Evolutionary conservation across 2,113 vertebrate genomes (phyloP), one percentile per base, ranked within the genome.

Genomic region (Mesoclemmys tuberculata): DNA sequence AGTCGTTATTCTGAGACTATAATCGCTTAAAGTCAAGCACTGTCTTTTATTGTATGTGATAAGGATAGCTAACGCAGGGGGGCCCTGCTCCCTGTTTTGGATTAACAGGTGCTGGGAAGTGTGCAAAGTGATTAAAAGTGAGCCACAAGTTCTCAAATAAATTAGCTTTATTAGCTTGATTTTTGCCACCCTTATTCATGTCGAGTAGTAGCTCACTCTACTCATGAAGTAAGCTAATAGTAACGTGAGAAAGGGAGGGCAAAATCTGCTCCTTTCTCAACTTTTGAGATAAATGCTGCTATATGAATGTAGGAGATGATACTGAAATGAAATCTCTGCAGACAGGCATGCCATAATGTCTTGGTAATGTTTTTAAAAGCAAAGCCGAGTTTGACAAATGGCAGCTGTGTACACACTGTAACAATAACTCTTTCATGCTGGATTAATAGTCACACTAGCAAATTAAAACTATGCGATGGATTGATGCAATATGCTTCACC

Each of bases 321-420:
- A 2, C 4, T 38, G 12, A 3, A 7, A 18, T 46, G 90, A 44
- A 80, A 16, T 4, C 80, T 58, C 79, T 61, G 64, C 46, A 27
- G 16, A 52, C 19, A 1, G 44, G 26, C 19, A 0, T 10, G 1
- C 24, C 1, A 58, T 6, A 1, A 6, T 1, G 1, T 91, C 68
- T 90, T 1, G 35, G 52, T 10, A 1, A 4, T 2, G 5, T 74
- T 61, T 54, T 88, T 48, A 55, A 3, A 1, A 51, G 49, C 90
- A 93, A 54, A 38, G 10, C 46, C 27, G 79, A 22, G 75, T 2
- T 11, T 64, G 82, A 10, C 19, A 6, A 16, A 2, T 4, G 21
- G 14, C 64, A 5, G 44, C 58, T 0, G 0, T 0, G 80, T 16
- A 0, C 41, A 16, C 21, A 0, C 8, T 3, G 84, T 2, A 27